These are phyloP conservation scores for Bombyx mori DNA, from an alignment of 1,140 invertebrate species.

Conservation along the genomic window ASM3026992v2 NC_085114.1:6745501-6746000, in stretches of 20 bases:
- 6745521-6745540: slow-evolving; percentile 71
- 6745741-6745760: slow-evolving; percentile 95
- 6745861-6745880: slow-evolving; percentile 97
- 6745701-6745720: slow-evolving; percentile 87
- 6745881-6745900: slow-evolving; percentile 90
- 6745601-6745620: slow-evolving; percentile 83
- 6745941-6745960: slow-evolving; percentile 99
- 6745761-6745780: slow-evolving; percentile 94
- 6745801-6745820: slow-evolving; percentile 88
- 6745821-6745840: slow-evolving; percentile 92
- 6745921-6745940: slow-evolving; percentile 99
- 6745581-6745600: slow-evolving; percentile 24
- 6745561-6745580: slow-evolving; percentile 72
- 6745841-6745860: slow-evolving; percentile 97
- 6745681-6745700: slow-evolving; percentile 79
- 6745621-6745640: slow-evolving; percentile 85
- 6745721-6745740: slow-evolving; percentile 98
- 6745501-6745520: slow-evolving; percentile 25
- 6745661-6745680: slow-evolving; percentile 82
- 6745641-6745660: slow-evolving; percentile 80
- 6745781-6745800: slow-evolving; percentile 96
- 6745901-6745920: slow-evolving; percentile 98
- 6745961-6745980: slow-evolving; percentile 94
- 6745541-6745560: slow-evolving; percentile 81
- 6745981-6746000: slow-evolving; percentile 94